Evolutionary conservation across 2,888 invertebrate genomes (phyloP), one percentile per base, ranked within the genome.

Genomic region (Hypomecis atomaria): DNA sequence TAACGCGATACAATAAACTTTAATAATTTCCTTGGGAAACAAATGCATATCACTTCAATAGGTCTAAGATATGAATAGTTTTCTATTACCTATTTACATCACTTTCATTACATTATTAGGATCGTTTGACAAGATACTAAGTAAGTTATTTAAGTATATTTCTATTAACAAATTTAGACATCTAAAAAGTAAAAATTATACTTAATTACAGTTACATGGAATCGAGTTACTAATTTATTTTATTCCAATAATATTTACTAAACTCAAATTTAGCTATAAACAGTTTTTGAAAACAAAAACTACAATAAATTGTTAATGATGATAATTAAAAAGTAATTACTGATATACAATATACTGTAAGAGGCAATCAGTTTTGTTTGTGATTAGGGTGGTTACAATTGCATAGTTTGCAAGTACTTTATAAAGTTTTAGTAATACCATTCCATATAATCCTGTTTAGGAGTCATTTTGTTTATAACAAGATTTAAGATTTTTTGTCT

Each of bases 51-150:
- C 89, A 90, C 89, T 87, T 90, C 77, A 87, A 87, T 90, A 88
- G 75, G 79, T 84, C 91, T 92, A 92, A 86, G 92, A 92, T 92
- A 92, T 92, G 92, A 92, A 89, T 88, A 90, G 83, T 82, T 87
- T 83, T 71, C 68, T 65, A 73, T 74, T 74, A 74, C 61, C 58
- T 72, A 72, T 70, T 67, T 72, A 70, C 70, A 72, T 59, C 43
- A 57, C 33, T 73, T 60, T 50, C 5, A 40, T 72, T 62, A 71
- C 65, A 63, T 63, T 68, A 54, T 58, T 58, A 61, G n/a, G 57
- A 74, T 74, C 64, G 33, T 60, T 60, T 73, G 74, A 67, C 58
- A 70, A 52, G 56, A 48, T 9, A 13, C 48, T 42, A 62, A 37
- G 43, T 43, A 7, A 40, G n/a, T 47, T 23, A 6, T 44, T 33